Base-by-base conservation (phyloP, 2,888 invertebrate species). In the Caenorhabditis uteleia region DNA sequence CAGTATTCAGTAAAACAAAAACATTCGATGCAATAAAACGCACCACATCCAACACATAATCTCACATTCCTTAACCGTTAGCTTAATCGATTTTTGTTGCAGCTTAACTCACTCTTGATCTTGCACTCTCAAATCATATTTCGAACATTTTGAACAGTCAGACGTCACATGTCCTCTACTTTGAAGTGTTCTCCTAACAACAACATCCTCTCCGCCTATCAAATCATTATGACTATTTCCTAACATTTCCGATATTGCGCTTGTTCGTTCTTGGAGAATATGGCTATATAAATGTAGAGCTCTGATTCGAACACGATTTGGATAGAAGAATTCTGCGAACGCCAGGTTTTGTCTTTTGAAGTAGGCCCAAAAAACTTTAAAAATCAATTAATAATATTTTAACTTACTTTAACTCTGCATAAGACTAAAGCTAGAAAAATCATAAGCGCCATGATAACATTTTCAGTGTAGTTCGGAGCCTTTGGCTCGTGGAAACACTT, bases 1-100 rank as follows among this genome's bases (percentile, higher is more conserved):
- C 70, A 71, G 27, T 33, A 45, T 4, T 27, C 20, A 12, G 47
- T 62, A 14, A 72, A 38, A 23, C 40, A 69, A 53, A 73, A 78
- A 45, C 78, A 78, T 36, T 68, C 60, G 27, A 78, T 64, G 44
- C 78, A 78, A 50, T 77, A 78, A 38, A 78, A 60, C 3, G 73
- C 53, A 27, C 65, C 64, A 39, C 78, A 78, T 14, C 68, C 51
- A 8, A 68, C 48, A 44, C 78, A 78, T 10, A 77, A 44, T n/a
- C 78, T 64, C 14, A 70, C 64, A 57, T 75, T 77, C 33, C 70
- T 77, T 44, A 33, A 56, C 54, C 10, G 33, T 29, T 18, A 38
- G 20, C 21, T 14, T 16, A 20, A 5, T 16, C 20, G 7, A 20
- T 38, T 7, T 14, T 16, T 18, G 7, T 21, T 34, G 16, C 31